Percentiles rank a stretch among this genome's conserved stretches.
phyloP scores from a whole-genome alignment of 1,140 invertebrate species.

The Chironomus striatipennis region DNA sequence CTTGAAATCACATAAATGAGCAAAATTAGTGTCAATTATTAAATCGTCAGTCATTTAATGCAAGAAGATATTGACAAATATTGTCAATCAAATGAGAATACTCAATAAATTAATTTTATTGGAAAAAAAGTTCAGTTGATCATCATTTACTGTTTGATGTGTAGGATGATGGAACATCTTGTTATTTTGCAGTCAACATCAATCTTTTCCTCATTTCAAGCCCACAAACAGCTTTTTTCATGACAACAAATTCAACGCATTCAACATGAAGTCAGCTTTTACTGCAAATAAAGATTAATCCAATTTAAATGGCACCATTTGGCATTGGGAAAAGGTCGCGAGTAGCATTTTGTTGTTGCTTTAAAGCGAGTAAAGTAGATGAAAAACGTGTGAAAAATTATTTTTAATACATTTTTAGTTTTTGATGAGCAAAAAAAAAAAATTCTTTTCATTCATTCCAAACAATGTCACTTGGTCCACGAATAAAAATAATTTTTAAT shows the following conservation, averaged over 20 bases:
- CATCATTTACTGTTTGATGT: too few relatives aligned
- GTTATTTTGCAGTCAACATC: too few relatives aligned
- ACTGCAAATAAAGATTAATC: background rate
- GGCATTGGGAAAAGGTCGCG: slow-evolving; percentile 4
- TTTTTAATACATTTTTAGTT: slow-evolving; percentile 1
- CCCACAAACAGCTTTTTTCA: background rate
- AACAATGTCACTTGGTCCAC: background rate
- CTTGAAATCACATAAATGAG: too few relatives aligned
- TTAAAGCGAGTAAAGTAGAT: background rate
- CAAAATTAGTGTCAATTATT: too few relatives aligned
- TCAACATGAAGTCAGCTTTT: too few relatives aligned
- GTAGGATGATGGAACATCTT: too few relatives aligned
- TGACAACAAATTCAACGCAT: background rate
- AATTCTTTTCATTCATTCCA: background rate
- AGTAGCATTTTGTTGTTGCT: background rate
- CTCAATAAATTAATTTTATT: too few relatives aligned
- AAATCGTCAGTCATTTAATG: too few relatives aligned
- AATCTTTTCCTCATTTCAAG: too few relatives aligned
- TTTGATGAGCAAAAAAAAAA: background rate
- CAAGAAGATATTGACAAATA: too few relatives aligned
- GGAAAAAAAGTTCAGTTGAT: too few relatives aligned
- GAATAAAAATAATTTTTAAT: background rate
- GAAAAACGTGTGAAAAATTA: background rate
- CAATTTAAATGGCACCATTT: background rate
- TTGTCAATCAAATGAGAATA: too few relatives aligned